phyloP scores from a whole-genome alignment of 2,113 vertebrate species.

The Coturnix japonica region DNA sequence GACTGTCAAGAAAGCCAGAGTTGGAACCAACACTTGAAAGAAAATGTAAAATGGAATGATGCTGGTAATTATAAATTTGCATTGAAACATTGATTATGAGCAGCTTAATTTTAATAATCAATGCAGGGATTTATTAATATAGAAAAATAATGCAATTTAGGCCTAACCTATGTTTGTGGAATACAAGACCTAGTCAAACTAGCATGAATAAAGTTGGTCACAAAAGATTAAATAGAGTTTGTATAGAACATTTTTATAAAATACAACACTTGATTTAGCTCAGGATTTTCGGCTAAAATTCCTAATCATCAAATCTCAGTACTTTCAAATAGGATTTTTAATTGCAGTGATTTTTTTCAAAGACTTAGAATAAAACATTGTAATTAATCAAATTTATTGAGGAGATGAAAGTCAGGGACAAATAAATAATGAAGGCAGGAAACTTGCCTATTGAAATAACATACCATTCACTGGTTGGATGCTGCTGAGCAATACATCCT shows the following conservation, averaged over 20 bases:
- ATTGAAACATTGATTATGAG: neutral
- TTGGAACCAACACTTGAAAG: neutral
- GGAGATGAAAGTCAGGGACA: neutral
- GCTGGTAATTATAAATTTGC: neutral
- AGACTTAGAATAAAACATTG: neutral
- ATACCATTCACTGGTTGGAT: neutral
- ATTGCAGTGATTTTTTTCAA: neutral
- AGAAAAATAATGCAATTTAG: neutral
- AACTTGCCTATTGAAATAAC: neutral
- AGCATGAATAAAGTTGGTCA: neutral
- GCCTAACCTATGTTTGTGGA: neutral
- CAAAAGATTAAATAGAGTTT: neutral
- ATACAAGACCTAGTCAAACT: neutral
- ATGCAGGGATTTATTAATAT: neutral
- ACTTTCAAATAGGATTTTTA: neutral
- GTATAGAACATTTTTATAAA: neutral
- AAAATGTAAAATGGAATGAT: constrained; percentile 15
- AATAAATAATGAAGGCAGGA: neutral
- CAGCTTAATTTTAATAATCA: neutral
- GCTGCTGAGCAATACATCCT: neutral
- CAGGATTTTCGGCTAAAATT: neutral
- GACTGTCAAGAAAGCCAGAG: constrained; percentile 8
- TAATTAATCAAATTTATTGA: neutral
- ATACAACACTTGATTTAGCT: neutral
- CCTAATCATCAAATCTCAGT: neutral